Percentiles rank a stretch among this genome's conserved stretches.
phyloP scores from a whole-genome alignment of 2,797 vertebrate genomes.

The Hozukius guyotensis region DNA sequence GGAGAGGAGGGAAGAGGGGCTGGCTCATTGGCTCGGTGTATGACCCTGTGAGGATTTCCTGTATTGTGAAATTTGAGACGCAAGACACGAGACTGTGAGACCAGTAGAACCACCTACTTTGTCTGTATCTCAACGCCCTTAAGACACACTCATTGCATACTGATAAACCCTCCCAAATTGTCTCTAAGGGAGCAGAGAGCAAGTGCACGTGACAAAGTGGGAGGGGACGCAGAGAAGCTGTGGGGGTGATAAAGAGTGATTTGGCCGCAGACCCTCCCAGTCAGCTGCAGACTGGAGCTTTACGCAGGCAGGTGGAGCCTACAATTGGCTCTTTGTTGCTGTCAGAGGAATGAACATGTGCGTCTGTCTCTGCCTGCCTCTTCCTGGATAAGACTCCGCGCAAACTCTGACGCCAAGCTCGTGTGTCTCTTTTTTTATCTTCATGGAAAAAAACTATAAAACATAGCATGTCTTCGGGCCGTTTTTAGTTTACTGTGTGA shows the following conservation, averaged over 20 bases:
- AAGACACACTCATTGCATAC: constrained; percentile 57
- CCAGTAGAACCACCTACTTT: constrained; percentile 68
- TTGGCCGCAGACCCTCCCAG: constrained; percentile 70
- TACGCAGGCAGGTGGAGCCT: constrained; percentile 79
- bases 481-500: constrained; percentile 24
- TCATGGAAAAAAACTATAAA: constrained; percentile 64
- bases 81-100: constrained; percentile 45
- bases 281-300: constrained; percentile 70
- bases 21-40: constrained; percentile 32
- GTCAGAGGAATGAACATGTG: constrained; percentile 79
- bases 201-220: constrained; percentile 72
- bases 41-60: constrained; percentile 65
- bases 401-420: constrained; percentile 62
- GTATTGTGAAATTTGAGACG: constrained; percentile 71
- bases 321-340: constrained; percentile 83
- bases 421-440: constrained; percentile 26
- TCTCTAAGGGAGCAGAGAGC: constrained; percentile 51
- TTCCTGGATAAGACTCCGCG: constrained; percentile 54
- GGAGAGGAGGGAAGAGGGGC: constrained; percentile 23
- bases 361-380: constrained; percentile 71
- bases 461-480: constrained; percentile 21
- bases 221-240: constrained; percentile 54
- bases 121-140: constrained; percentile 53
- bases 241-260: constrained; percentile 64
- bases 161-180: constrained; percentile 70